Base-by-base conservation (phyloP, 2,888 invertebrate genomes). In the Leptinotarsa peninsularis region DNA sequence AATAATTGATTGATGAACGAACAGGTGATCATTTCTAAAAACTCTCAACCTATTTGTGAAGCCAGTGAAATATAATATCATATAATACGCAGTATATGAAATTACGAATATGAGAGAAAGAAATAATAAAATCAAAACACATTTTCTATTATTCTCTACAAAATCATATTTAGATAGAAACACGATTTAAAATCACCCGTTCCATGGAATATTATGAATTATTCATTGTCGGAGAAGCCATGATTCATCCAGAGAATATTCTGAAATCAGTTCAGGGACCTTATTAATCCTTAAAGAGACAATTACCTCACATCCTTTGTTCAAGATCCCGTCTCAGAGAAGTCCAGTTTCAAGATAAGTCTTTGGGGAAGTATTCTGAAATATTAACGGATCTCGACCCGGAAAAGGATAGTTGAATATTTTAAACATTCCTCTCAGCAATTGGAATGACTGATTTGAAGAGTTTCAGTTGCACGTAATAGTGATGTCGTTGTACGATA, bases 231-330 rank as follows among this genome's bases (percentile, higher is more conserved):
- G 5, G 54, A 54, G 5, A n/a, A 14, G 54, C 54, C n/a, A 10
- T 43, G 43, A 43, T 43, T 43, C 43, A 43, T 43, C 43, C 43
- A 43, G 43, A 43, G 43, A 54, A n/a, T n/a, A 14, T 54, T 54
- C n/a, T 54, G 54, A 54, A 54, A 54, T 54, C 54, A n/a, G 17
- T 54, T n/a, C 54, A 54, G 54, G 54, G 54, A n/a, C n/a, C 54
- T 54, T 54, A 17, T n/a, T n/a, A 54, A 54, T 54, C 54, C 15
- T n/a, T n/a, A n/a, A 54, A n/a, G n/a, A 54, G 54, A 54, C 54
- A 54, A 54, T 54, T 54, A 54, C 54, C 54, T 54, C 17, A n/a
- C n/a, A 17, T 54, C 54, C 54, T 54, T 54, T 54, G 54, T 54
- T 54, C n/a, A 4, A 17, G 5, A n/a, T 17, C 54, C 54, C 54